Evolutionary conservation across 2,888 invertebrate species (phyloP), one percentile per base, ranked within the genome.

Genomic region (Coremacera marginata): DNA sequence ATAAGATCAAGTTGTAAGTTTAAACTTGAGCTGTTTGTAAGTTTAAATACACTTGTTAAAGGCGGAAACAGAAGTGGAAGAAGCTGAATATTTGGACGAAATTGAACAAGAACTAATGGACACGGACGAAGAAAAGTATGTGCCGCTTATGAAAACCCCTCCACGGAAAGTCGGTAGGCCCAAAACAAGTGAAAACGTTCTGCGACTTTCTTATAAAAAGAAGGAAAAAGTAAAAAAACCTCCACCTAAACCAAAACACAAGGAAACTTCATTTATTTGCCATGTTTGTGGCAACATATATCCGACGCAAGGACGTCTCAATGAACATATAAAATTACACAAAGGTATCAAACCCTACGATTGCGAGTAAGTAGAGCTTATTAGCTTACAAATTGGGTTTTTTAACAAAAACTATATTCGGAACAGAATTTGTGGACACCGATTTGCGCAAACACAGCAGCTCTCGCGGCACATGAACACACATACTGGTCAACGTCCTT

Each of bases 381-480:
- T 31, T 31, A 4, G 3, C 31, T 31, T 31, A 31, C 3, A 31
- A 31, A 5, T 31, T 4, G 31, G 3, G 31, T 25, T 37, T 11
- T 11, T 75, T 3, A 76, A 19, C 19, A 63, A 49, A 27, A 19
- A 11, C 67, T 65, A 7, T 31, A 31, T 37, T 52, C 76, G 62
- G 14, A 9, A 22, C 44, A 89, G 89, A 78, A 89, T 89, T 49
- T 89, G 89, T 52, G 86, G 87, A 0, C 86, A 88, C 80, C 85
- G 85, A 22, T 89, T 89, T 79, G 88, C 89, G 0, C 87, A 89
- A 77, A 86, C 88, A 0, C 89, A 89, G 60, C 89, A 89, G 73
- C 77, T 89, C 68, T 87, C 88, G 3, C 84, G 90, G 3, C 89
- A 89, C 74, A 89, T 89, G 90, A 88, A 89, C 77, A 89, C 89